A percentile compares a stretch with the other conserved stretches of the same genome.
Conservation (phyloP, 2,888 invertebrate species). For the Villa cingulata region DNA sequence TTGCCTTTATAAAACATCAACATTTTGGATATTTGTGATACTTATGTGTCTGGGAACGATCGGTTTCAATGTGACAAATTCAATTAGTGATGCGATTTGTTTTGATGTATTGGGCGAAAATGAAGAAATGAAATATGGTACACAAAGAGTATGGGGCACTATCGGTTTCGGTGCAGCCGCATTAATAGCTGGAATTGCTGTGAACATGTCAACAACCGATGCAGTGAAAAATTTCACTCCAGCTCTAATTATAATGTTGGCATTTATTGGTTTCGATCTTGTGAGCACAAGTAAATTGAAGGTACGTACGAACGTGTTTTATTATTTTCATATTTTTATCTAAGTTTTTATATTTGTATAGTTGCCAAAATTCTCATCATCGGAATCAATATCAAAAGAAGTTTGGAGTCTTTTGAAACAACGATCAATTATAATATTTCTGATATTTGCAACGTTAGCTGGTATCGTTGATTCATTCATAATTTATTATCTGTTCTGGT, state of each 20-base stretch:
- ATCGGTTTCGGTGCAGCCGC: constrained; percentile 66
- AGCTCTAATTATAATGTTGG: constrained; percentile 51
- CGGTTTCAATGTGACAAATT: constrained; percentile 72
- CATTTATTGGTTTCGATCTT: constrained; percentile 51
- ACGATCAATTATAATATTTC: constrained; percentile 52
- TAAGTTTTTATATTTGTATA: constrained; percentile 24
- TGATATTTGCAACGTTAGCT: constrained; percentile 58
- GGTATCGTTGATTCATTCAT: constrained; percentile 69
- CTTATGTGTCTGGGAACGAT: constrained; percentile 62
- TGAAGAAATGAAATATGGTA: constrained; percentile 55
- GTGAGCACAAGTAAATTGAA: constrained; percentile 42
- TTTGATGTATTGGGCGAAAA: constrained; percentile 70
- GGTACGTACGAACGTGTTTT: not conserved
- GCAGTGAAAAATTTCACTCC: constrained; percentile 52
- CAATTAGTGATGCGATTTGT: constrained; percentile 79
- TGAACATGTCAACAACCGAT: constrained; percentile 49
- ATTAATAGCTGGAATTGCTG: constrained; percentile 51
- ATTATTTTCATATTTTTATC: not conserved
- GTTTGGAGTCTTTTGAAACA: constrained; percentile 47
- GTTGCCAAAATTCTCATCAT: constrained; percentile 54
- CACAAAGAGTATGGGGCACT: constrained; percentile 71
- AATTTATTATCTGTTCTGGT: constrained; percentile 74
- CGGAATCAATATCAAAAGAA: constrained; percentile 54
- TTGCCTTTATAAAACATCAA: constrained; percentile 43
- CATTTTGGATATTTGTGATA: constrained; percentile 62